These are phyloP conservation scores for Zaprionus ghesquierei DNA, from an alignment of 1,140 invertebrate genomes.

Conservation along the genomic window DNA sequence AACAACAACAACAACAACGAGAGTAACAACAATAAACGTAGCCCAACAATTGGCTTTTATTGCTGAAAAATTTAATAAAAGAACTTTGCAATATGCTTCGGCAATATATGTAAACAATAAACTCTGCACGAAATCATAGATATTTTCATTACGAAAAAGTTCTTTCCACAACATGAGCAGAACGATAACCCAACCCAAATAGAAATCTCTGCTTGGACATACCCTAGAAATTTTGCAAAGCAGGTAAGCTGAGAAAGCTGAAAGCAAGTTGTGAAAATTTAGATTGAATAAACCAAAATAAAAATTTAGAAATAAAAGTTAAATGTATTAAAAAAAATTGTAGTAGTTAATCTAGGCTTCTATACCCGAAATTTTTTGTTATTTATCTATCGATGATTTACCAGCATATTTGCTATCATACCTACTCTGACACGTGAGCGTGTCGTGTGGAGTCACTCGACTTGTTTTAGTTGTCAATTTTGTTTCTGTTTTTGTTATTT, in stretches of 20 bases:
- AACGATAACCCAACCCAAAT: constrained; percentile 1
- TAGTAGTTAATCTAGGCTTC: too few species aligned
- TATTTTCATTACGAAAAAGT: constrained; percentile 59
- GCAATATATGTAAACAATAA: constrained; percentile 72
- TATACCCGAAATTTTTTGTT: too few species aligned
- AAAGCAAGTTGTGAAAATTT: too few species aligned
- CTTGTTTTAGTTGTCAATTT: constrained; percentile 39
- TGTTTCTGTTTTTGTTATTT: constrained; percentile 24
- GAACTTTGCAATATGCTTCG: constrained; percentile 68
- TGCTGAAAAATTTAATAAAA: constrained; percentile 72
- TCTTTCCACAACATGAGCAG: constrained; percentile 1
- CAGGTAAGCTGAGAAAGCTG: neutral
- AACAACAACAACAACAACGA: constrained; percentile 18
- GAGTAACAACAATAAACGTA: constrained; percentile 1
- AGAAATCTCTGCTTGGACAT: neutral
- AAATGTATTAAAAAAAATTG: too few species aligned
- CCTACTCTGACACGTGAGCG: too few species aligned
- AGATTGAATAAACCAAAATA: too few species aligned
- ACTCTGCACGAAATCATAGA: constrained; percentile 59
- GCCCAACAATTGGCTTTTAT: constrained; percentile 62
- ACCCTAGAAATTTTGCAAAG: neutral
- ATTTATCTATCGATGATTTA: neutral
- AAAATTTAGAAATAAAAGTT: too few species aligned
- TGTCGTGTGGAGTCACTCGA: neutral
- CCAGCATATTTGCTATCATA: too few species aligned